These are phyloP conservation scores for Hyposoter dolosus DNA, from an alignment of 2,888 invertebrate species.

Conservation along the genomic window DNA sequence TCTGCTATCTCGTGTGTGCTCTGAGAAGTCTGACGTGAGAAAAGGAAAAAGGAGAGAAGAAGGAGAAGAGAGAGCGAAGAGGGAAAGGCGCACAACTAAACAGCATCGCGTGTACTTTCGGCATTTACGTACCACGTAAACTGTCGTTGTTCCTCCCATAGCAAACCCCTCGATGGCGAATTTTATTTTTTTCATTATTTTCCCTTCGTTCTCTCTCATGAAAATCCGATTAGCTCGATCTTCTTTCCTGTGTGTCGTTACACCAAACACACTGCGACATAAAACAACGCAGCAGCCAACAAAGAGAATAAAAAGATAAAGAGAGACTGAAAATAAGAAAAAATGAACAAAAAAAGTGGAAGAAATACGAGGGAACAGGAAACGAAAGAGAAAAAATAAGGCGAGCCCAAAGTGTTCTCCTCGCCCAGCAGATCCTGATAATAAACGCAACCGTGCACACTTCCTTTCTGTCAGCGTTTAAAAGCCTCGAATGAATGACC, in stretches of 20 bases:
- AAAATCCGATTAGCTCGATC: slow-evolving; percentile 46
- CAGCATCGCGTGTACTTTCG: slow-evolving; percentile 80
- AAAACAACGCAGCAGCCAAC: background rate
- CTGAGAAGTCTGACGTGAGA: slow-evolving; percentile 65
- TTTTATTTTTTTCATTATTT: slow-evolving; percentile 32
- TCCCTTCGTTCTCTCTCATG: slow-evolving; percentile 32
- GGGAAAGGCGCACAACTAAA: slow-evolving; percentile 77
- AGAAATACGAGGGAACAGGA: background rate
- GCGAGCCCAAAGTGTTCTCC: background rate
- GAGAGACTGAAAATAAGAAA: slow-evolving; percentile 7
- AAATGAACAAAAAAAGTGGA: background rate
- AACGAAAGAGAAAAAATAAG: background rate
- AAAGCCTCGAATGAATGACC: slow-evolving; percentile 17
- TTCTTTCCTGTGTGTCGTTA: slow-evolving; percentile 38
- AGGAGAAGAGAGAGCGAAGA: slow-evolving; percentile 52
- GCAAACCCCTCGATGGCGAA: background rate
- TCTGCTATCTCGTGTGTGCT: slow-evolving; percentile 78
- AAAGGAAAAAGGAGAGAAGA: slow-evolving; percentile 53
- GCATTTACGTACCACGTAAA: slow-evolving; percentile 65
- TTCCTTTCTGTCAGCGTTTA: slow-evolving; percentile 31
- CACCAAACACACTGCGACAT: slow-evolving; percentile 8
- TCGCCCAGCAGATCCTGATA: slow-evolving; percentile 13
- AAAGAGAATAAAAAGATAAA: background rate
- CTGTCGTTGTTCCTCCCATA: background rate
- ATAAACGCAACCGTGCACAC: slow-evolving; percentile 38